Evolutionary conservation across 1,140 invertebrate genomes (phyloP), one percentile per base, ranked within the genome.

Genomic region (Drosophila eugracilis): DNA sequence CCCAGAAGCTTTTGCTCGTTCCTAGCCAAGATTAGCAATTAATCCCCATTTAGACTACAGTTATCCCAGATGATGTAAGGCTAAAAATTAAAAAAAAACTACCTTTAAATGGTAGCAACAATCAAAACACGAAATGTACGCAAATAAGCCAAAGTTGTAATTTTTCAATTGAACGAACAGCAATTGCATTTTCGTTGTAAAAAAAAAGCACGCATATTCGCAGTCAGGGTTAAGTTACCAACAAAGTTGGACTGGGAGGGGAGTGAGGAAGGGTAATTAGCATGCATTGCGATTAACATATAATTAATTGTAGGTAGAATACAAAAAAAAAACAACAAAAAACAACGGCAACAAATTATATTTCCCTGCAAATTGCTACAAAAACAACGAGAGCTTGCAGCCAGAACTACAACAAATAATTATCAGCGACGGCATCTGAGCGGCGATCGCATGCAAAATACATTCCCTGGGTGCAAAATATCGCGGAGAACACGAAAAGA

Each of bases 251-350:
- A 6, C 19, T 9, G 22, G n/a, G n/a, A 45, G 39, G 55, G 12
- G 17, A 7, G 9, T 44, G 42, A 52, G 44, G 28, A 58, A 55
- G 77, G 73, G 50, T 89, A 89, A 89, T 89, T 89, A 89, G 85
- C 79, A 89, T 89, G 84, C 79, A 80, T 55, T 84, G 84, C 76
- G 79, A 89, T 89, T 89, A 89, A 89, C 84, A 89, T 89, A 89
- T 89, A 89, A 89, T 89, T 89, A 89, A 89, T 89, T 89, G 84
- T 70, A 60, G 80, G 28, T 74, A 73, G 70, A 74, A 54, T 28
- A 66, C 9, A 65, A 81, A 69, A 42, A 73, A 41, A 59, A 63
- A 78, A 55, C 21, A 10, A 48, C 50, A 71, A 10, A 48, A 45
- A 71, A 50, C 70, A 71, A 58, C 53, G 50, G 48, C 58, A 84